Evolutionary conservation across 2,113 vertebrate species (phyloP).

Genomic region (Equus przewalskii): DNA sequence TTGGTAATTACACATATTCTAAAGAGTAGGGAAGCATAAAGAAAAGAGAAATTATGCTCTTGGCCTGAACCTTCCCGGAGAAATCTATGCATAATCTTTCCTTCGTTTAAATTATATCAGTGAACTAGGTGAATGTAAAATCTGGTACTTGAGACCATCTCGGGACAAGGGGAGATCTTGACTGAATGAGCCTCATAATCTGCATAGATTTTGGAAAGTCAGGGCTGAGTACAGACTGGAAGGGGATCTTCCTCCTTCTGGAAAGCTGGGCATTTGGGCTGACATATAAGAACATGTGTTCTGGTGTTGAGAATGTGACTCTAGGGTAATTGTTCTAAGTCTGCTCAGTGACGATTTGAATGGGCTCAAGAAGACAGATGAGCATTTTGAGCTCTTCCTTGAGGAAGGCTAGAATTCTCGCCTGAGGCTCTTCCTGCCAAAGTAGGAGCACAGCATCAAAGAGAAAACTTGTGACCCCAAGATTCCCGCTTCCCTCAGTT

Average conservation of each 20-base stretch:
- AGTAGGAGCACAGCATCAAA: not conserved
- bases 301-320: not conserved
- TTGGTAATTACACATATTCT: not conserved
- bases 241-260: not conserved
- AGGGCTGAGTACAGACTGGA: not conserved
- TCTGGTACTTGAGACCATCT: not conserved
- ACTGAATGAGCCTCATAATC: not conserved
- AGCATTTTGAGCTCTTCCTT: not conserved
- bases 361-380: not conserved
- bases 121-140: not conserved
- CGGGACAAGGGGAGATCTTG: not conserved
- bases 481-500: not conserved
- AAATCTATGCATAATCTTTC: not conserved
- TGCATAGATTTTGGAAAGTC: not conserved
- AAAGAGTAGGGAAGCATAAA: not conserved
- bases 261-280: not conserved
- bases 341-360: not conserved
- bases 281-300: not conserved
- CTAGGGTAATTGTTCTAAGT: not conserved
- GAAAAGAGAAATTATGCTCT: not conserved
- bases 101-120: constrained; percentile 16
- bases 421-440: not conserved
- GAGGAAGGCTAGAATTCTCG: not conserved
- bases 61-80: not conserved
- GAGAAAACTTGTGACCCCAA: not conserved